Base-by-base conservation (phyloP, 2,888 invertebrate genomes). In the Erynnis tages region DNA sequence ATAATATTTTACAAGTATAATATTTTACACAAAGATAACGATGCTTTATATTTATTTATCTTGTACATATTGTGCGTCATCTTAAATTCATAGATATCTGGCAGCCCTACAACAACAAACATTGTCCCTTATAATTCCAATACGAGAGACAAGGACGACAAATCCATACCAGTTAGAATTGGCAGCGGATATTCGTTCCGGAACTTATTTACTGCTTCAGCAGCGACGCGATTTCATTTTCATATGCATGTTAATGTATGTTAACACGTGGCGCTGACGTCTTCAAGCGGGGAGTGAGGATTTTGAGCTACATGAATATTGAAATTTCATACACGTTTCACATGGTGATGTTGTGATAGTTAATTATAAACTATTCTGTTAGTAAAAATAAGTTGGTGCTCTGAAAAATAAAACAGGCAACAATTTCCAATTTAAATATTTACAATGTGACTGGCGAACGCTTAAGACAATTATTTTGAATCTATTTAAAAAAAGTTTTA, bases 181-280 rank as follows among this genome's bases (percentile, higher is more conserved):
- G 67, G 71, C 56, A 61, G 73, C 81, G 81, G 82, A 83, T 80
- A 81, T 85, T 82, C 71, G 73, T 71, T 73, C 76, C 80, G 82
- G 83, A 79, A 76, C 79, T 76, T 79, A 82, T 83, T 84, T 79
- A 79, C 78, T 76, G 79, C 73, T 72, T 66, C 76, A 73, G 75
- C 76, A 76, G 76, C 70, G 71, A 72, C 69, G 67, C 67, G 71
- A 79, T 77, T 81, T 76, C 73, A 78, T 79, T 79, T 79, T 76
- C 77, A 70, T 74, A 67, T 72, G 73, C 76, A 79, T 79, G 74
- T 73, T 77, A 74, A 78, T 76, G 62, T 64, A 59, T 58, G 58
- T 67, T 66, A 64, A 66, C 66, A 66, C 66, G 65, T 67, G 71
- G 64, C 55, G 64, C 65, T 67, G 70, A 69, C 67, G 62, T 63